Evolutionary conservation across 2,888 invertebrate species (phyloP).

Genomic region (Ceratothoa steindachneri): DNA sequence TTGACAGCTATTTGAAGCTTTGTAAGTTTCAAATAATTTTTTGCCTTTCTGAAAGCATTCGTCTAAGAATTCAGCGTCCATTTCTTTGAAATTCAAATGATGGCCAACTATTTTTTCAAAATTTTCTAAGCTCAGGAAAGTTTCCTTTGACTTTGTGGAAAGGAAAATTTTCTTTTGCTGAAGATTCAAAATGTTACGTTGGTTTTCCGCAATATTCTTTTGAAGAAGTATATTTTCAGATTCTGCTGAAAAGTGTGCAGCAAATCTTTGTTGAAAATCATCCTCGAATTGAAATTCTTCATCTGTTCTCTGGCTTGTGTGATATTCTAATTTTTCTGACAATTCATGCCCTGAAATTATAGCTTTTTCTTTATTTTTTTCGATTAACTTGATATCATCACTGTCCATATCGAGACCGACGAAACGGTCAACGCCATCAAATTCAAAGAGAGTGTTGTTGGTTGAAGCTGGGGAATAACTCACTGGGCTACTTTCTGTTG

Average conservation of each 20-base stretch:
- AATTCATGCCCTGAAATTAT: too few relatives aligned
- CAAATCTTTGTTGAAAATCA: background rate
- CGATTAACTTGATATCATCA: too few relatives aligned
- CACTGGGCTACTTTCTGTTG: too few relatives aligned
- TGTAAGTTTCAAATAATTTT: background rate
- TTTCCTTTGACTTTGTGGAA: background rate
- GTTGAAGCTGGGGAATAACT: too few relatives aligned
- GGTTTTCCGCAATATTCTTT: background rate
- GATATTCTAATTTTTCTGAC: too few relatives aligned
- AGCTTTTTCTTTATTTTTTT: too few relatives aligned
- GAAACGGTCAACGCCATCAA: too few relatives aligned
- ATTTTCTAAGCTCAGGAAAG: background rate
- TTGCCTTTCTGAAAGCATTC: background rate
- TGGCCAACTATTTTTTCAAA: background rate
- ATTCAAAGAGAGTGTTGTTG: too few relatives aligned
- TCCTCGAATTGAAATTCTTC: background rate
- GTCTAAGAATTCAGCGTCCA: background rate
- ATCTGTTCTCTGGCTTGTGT: too few relatives aligned
- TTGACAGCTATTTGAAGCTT: background rate
- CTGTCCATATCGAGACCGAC: too few relatives aligned
- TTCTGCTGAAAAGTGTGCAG: background rate
- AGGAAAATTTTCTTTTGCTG: background rate
- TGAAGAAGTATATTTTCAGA: background rate
- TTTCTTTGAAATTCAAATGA: background rate
- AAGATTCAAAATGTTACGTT: background rate